These are phyloP conservation scores for Darevskia nairensis DNA, from an alignment of 2,797 vertebrate species.

Conservation along the genomic window DNA sequence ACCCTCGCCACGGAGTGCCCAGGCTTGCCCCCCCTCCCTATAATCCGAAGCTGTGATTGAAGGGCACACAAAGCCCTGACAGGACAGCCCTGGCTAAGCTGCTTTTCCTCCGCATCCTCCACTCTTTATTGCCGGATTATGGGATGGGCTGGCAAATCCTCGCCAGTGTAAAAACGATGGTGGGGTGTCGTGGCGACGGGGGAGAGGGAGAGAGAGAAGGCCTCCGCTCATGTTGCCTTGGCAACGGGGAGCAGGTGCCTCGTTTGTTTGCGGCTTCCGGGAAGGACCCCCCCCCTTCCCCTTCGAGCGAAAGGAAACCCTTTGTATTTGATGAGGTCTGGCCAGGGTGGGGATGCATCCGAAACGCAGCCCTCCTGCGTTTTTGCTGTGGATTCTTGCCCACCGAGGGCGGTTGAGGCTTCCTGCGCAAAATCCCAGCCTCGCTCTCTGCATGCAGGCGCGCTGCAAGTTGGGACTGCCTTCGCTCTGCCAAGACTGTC, in stretches of 20 bases:
- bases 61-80: constrained; percentile 9
- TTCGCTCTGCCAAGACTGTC: background rate
- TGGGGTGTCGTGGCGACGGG: background rate
- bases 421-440: background rate
- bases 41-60: constrained; percentile 31
- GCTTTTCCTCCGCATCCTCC: constrained; percentile 27
- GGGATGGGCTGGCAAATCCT: constrained; percentile 27
- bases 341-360: background rate
- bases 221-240: constrained; percentile 16
- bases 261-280: constrained; percentile 27
- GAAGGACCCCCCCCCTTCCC: background rate
- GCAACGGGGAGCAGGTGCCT: constrained; percentile 37
- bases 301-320: constrained; percentile 18
- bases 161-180: background rate
- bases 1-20: background rate
- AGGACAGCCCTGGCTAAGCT: constrained; percentile 17
- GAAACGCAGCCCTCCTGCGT: background rate
- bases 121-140: constrained; percentile 5
- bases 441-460: no score
- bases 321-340: background rate
- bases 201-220: background rate
- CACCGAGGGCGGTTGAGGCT: background rate
- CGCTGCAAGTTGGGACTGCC: background rate
- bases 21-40: background rate
- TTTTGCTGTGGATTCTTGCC: background rate